These are phyloP conservation scores for Pipistrellus pygmaeus DNA, from an alignment of 2,797 vertebrate genomes.

Conservation along the genomic window DNA sequence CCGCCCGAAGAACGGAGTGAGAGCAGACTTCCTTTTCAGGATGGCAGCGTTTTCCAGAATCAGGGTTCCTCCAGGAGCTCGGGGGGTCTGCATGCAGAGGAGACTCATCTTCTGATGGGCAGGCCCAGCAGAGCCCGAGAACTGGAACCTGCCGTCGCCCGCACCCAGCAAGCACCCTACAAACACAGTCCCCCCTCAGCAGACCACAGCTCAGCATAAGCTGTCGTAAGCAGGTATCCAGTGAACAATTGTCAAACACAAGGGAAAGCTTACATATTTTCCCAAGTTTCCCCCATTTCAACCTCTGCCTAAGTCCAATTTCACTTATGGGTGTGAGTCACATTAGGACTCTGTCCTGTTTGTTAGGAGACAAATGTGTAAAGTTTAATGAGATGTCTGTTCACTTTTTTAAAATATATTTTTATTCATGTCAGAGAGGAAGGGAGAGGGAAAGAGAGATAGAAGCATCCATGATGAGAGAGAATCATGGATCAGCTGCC, in stretches of 20 bases:
- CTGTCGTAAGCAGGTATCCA: not conserved
- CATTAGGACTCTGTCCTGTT: not conserved
- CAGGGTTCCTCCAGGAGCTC: not conserved
- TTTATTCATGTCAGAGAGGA: too few species aligned
- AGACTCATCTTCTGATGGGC: too few species aligned
- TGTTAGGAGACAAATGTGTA: not conserved
- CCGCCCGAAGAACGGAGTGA: not conserved
- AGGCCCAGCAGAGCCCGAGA: not conserved
- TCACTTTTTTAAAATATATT: too few species aligned
- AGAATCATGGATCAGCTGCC: too few species aligned
- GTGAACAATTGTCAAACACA: not conserved
- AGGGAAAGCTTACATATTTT: not conserved
- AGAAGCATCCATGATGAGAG: too few species aligned
- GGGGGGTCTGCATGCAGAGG: not conserved
- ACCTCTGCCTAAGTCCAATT: conserved; percentile 1
- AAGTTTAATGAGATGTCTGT: conserved; percentile 6
- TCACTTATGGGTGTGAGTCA: not conserved
- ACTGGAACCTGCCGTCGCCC: not conserved
- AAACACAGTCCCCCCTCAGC: not conserved
- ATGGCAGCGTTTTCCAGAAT: not conserved
- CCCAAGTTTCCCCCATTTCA: not conserved
- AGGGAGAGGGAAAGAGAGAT: too few species aligned
- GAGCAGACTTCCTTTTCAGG: not conserved
- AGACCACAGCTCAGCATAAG: not conserved
- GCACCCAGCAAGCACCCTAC: not conserved